Base-by-base conservation (phyloP, 2,113 vertebrate species). In the Saimiri boliviensis region DNA sequence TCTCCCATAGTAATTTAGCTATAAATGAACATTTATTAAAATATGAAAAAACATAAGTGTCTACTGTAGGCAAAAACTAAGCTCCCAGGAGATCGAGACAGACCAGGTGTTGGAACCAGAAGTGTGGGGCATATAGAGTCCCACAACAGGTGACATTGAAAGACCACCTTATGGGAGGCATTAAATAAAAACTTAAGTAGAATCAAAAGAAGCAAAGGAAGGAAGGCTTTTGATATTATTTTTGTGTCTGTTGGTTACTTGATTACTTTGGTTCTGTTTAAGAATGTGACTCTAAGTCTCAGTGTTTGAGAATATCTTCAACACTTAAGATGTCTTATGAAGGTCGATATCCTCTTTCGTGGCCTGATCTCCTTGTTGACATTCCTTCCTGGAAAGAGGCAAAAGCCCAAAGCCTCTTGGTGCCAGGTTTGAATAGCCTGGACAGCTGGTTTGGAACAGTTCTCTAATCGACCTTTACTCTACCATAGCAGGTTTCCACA, bases 261-360 rank as follows among this genome's bases (percentile, higher is more conserved):
- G 13, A 66, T 8, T 37, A 23, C 14, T 21, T 63, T 54, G 6
- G 9, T 58, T 45, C n/a, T 35, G 4, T 40, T 52, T 56, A 52
- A 49, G 2, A 11, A 11, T 8, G 1, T 45, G 19, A 89, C 27
- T 37, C 10, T 25, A 58, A 60, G 3, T 21, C 40, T 40, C 45
- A 25, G 20, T 10, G 3, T 45, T 58, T 68, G 10, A 76, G 13
- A 92, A 70, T 16, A 30, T 85, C 19, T 45, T 73, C 30, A 86
- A 77, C 2, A 20, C 30, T 49, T 58, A 47, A 7, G 8, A 93
- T 71, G 13, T 47, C 19, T 54, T 25, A 42, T 11, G 0, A n/a
- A n/a, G n/a, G n/a, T n/a, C n/a, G n/a, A n/a, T n/a, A n/a, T 0
- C 2, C 9, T 23, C 12, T 5, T 37, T 32, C 8, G 82, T 35